Conservation (phyloP, 2,888 invertebrate genomes). For the Sialis fuliginosa region DNA sequence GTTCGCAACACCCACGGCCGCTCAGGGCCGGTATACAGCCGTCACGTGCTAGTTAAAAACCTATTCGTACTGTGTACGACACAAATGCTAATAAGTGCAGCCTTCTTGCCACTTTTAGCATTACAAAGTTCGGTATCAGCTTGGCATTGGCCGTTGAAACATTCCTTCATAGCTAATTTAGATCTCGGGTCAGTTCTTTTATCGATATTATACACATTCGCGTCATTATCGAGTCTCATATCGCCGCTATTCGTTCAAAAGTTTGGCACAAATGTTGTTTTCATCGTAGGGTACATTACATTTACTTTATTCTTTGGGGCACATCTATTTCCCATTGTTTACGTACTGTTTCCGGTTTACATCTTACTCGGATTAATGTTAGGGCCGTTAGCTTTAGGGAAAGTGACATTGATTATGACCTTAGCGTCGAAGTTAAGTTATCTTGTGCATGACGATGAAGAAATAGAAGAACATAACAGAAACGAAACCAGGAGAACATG, state of each 20-base stretch:
- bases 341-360: slow-evolving; percentile 32
- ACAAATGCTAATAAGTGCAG: slow-evolving; percentile 44
- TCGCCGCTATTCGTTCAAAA: slow-evolving; percentile 33
- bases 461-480: slow-evolving; percentile 17
- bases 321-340: slow-evolving; percentile 36
- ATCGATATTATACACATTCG: slow-evolving; percentile 38
- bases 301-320: slow-evolving; percentile 40
- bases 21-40: slow-evolving; percentile 29
- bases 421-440: slow-evolving; percentile 25
- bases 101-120: slow-evolving; percentile 40
- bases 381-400: slow-evolving; percentile 21
- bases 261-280: slow-evolving; percentile 29
- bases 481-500: slow-evolving; percentile 18
- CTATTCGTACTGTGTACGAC: slow-evolving; percentile 36
- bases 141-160: slow-evolving; percentile 23
- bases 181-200: slow-evolving; percentile 39
- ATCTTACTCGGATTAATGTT: slow-evolving; percentile 37
- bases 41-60: slow-evolving; percentile 28
- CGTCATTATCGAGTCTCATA: slow-evolving; percentile 34
- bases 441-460: slow-evolving; percentile 26
- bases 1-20: slow-evolving; percentile 19
- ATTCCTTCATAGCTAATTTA: slow-evolving; percentile 11
- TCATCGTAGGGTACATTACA: slow-evolving; percentile 30
- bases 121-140: slow-evolving; percentile 32
- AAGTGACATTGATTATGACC: slow-evolving; percentile 25